phyloP scores from a whole-genome alignment of 53 echinoderm and acorn worm genomes.

The Crossaster papposus region DNA sequence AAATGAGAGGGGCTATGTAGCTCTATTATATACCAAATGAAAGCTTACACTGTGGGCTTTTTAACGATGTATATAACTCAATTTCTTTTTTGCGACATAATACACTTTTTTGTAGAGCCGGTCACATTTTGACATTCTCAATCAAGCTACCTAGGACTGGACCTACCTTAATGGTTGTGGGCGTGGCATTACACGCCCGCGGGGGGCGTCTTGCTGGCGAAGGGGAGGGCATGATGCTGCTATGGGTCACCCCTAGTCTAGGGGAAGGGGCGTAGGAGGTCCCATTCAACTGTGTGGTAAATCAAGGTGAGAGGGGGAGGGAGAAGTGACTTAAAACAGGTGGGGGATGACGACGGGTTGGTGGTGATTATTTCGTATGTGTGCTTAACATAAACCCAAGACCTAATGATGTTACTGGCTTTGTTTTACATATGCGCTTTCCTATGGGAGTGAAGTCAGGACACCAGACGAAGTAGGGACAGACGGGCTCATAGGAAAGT shows the following conservation, averaged over 20 bases:
- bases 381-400: background rate
- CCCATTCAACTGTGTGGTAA: conserved; percentile 64
- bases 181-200: conserved; percentile 45
- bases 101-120: too few relatives aligned
- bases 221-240: conserved; percentile 75
- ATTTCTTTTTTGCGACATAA: too few relatives aligned
- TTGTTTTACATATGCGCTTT: too few relatives aligned
- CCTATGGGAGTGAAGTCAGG: too few relatives aligned
- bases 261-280: conserved; percentile 64
- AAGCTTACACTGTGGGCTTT: too few relatives aligned
- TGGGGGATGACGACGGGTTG: background rate
- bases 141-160: background rate
- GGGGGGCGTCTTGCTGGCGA: conserved; percentile 53
- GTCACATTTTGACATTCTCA: too few relatives aligned
- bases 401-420: too few relatives aligned
- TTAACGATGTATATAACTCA: too few relatives aligned
- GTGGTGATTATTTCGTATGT: background rate
- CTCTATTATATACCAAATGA: too few relatives aligned
- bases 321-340: background rate
- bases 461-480: too few relatives aligned
- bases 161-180: conserved; percentile 37
- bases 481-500: too few relatives aligned
- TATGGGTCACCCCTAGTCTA: conserved; percentile 58
- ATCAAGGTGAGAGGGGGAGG: background rate
- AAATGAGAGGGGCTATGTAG: too few relatives aligned